A percentile compares a stretch with the other conserved stretches of the same genome.
Evolutionary conservation across 1,140 invertebrate genomes (phyloP).

Genomic region (Ceratoteleas bidentatus): DNA sequence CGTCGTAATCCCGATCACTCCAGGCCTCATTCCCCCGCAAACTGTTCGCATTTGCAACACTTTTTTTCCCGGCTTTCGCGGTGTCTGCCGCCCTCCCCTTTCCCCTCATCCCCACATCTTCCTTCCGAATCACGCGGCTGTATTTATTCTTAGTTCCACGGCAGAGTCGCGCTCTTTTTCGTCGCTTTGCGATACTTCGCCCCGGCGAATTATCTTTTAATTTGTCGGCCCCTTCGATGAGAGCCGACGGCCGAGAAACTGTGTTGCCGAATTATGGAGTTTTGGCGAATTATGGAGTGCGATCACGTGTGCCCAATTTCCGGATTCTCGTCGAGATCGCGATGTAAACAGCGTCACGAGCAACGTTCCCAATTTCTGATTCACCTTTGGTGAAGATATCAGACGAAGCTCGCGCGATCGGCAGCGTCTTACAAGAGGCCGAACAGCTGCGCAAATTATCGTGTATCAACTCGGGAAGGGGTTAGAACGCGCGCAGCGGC

Average conservation of each 20-base stretch:
- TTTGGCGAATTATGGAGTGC: not conserved
- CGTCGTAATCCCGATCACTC: not conserved
- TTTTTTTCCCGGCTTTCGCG: not conserved
- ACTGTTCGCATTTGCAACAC: not conserved
- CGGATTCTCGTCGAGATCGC: conserved; percentile 10
- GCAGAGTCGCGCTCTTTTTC: conserved; percentile 8
- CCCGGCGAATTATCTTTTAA: not conserved
- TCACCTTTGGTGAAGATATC: conserved; percentile 48
- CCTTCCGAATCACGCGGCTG: conserved; percentile 2
- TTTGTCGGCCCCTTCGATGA: not conserved
- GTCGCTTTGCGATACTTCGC: not conserved
- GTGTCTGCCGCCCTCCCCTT: no score
- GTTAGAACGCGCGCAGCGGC: conserved; percentile 32
- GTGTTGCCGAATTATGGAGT: no score
- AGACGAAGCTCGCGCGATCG: conserved; percentile 20
- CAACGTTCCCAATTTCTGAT: conserved; percentile 46
- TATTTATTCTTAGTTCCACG: conserved; percentile 13
- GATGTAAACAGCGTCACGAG: conserved; percentile 34
- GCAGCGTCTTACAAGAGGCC: conserved; percentile 15
- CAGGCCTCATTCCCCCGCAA: not conserved
- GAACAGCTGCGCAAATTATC: conserved; percentile 50
- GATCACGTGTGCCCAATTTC: conserved; percentile 28
- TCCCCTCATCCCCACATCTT: not conserved
- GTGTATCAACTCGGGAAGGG: conserved; percentile 45
- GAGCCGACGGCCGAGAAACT: no score